Evolutionary conservation across 2,888 invertebrate species (phyloP).

Genomic region (Actias luna): DNA sequence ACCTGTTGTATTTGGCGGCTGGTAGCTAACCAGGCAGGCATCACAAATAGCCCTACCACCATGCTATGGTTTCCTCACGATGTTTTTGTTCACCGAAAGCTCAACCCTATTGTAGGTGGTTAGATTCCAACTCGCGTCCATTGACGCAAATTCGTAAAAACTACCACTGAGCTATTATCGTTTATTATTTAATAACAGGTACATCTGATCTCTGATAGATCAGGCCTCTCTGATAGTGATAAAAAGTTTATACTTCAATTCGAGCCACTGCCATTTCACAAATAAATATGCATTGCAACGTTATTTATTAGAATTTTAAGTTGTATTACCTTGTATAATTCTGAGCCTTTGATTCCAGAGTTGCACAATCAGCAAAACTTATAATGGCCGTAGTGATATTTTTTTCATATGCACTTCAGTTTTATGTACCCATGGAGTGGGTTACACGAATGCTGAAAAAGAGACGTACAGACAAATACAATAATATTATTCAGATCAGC

Average conservation of each 20-base stretch:
- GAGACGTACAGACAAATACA: constrained; percentile 57
- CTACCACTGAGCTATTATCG: no score
- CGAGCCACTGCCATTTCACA: background rate
- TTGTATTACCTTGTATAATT: background rate
- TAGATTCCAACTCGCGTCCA: no score
- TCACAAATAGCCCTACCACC: no score
- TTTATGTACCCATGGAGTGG: constrained; percentile 95
- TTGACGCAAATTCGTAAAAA: no score
- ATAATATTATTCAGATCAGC: constrained; percentile 77
- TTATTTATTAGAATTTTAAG: background rate
- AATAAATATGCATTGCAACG: background rate
- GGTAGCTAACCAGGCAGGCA: no score
- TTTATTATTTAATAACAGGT: no score
- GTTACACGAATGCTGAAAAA: constrained; percentile 87
- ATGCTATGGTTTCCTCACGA: no score
- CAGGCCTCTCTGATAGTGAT: background rate
- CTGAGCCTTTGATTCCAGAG: constrained; percentile 52
- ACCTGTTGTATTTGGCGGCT: no score
- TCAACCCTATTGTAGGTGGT: no score
- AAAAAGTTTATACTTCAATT: background rate
- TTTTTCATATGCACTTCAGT: constrained; percentile 95
- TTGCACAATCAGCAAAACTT: constrained; percentile 89
- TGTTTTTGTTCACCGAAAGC: no score
- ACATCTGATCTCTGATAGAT: no score
- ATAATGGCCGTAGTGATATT: constrained; percentile 94